A percentile compares a stretch with the other conserved stretches of the same genome.
Evolutionary conservation across 30 jellyfish, hydroid and myxozoan species (phyloP).

Genomic region (Hydractinia echinata): DNA sequence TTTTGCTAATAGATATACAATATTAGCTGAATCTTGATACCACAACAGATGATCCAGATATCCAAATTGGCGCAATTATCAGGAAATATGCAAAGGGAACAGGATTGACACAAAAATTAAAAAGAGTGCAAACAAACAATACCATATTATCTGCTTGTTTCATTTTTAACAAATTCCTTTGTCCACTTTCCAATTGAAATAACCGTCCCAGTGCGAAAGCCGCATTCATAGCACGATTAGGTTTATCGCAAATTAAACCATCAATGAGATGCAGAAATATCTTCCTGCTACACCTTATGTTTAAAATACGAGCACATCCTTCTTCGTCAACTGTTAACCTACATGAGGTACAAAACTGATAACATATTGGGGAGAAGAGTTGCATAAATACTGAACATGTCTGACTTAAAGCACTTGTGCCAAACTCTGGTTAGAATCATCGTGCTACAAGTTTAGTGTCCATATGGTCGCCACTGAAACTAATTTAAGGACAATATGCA

Average conservation of each 20-base stretch:
- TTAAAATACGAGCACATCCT: slow-evolving; percentile 93
- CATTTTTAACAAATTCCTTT: slow-evolving; percentile 69
- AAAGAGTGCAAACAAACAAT: background rate
- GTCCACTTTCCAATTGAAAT: slow-evolving; percentile 83
- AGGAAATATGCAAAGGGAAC: background rate
- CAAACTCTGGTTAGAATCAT: no score
- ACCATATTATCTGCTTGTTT: slow-evolving; percentile 77
- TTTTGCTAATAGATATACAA: no score
- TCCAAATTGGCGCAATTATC: background rate
- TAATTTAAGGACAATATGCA: no score
- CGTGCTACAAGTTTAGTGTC: no score
- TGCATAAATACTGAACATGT: no score
- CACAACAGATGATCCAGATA: background rate
- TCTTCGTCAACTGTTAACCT: slow-evolving; percentile 88
- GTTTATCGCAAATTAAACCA: slow-evolving; percentile 60
- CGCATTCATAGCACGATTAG: slow-evolving; percentile 67
- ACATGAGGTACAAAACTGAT: background rate
- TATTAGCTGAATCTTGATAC: no score
- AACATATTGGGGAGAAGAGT: no score
- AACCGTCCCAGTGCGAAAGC: slow-evolving; percentile 83
- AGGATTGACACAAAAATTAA: background rate
- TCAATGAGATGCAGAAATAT: slow-evolving; percentile 45
- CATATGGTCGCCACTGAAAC: no score
- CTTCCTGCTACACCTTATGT: slow-evolving; percentile 55
- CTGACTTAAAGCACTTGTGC: no score